Evolutionary conservation across 2,113 vertebrate species (phyloP), one percentile per base, ranked within the genome.

Genomic region (Ivindomyrus marchei): DNA sequence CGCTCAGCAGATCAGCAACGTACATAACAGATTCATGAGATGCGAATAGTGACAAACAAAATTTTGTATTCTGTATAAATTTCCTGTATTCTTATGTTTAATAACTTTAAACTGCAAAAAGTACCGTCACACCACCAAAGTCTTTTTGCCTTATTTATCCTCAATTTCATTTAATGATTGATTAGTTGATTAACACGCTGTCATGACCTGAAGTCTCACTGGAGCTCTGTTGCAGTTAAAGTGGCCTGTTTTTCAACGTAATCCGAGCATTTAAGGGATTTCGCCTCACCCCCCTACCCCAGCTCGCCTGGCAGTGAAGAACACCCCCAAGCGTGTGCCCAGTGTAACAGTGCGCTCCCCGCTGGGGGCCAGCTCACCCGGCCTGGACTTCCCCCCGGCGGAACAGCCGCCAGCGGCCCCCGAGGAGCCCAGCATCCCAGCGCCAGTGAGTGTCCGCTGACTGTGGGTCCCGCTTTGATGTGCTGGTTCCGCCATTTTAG

Each of bases 291-390:
- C 52, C 62, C 17, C 19, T 47, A 58, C 92, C 97, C 50, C 94
- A 99, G 98, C 97, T 95, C 98, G 98, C 90, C 98, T 97, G 95
- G 97, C 96, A 93, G 96, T 97, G 92, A 99, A 97, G 96, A 98
- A 96, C 94, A 96, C 97, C 0, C 96, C 97, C 9, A 97, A 97
- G 90, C 96, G 97, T 62, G 91, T 97, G 47, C 94, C 97, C 0
- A 95, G 97, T 86, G 93, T 97, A 93, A 95, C 96, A 94, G 95
- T 97, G 91, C 96, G 97, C 70, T 97, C 97, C 15, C 96, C 97
- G 58, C 94, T 97, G 91, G 97, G 95, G 89, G 97, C 97, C 80
- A 94, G 95, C 91, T 98, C 98, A 87, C 97, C 97, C 1, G 95
- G 96, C 89, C 95, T 96, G 93, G 98, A 98, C 77, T 97, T 97